Base-by-base conservation (phyloP, 1,140 invertebrate species). In the Piezodorus guildinii region DNA sequence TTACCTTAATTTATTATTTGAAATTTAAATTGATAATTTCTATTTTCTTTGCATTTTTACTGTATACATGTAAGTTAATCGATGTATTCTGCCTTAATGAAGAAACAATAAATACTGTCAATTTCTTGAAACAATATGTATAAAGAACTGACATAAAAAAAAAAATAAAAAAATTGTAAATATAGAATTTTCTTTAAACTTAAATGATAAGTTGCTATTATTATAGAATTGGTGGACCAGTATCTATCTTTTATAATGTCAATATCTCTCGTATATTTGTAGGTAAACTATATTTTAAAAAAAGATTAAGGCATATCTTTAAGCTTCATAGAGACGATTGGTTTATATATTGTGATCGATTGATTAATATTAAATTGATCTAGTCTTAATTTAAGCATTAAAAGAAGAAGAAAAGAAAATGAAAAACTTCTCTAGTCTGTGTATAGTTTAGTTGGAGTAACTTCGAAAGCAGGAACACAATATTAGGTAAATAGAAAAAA, bases 141-240 rank as follows among this genome's bases (percentile, higher is more conserved):
- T 15, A 56, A 56, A 56, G 52, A 56, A 56, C 52, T 56, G 52
- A 56, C 23, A 15, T 56, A 27, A 10, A 2, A 49, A 56, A 9
- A 56, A 3, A 10, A 9, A 4, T 49, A 49, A 56, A 9, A 56
- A 3, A 10, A 9, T 16, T 49, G 23, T 56, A 56, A 56, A 23
- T 56, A 19, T 23, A 25, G 5, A 23, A 23, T 49, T 23, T 23
- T 56, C 12, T 25, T 56, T 56, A 23, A 9, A 23, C 23, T 23
- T 56, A 19, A 56, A 56, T 9, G 15, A 56, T 23, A 56, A 16
- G 21, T 49, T 49, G 46, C 46, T 19, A 17, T 49, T 21, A 19
- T n/a, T 49, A 17, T 49, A 49, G 46, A 56, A 56, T 56, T 56
- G 52, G 52, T 56, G 52, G 52, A 56, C 52, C 52, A 56, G 52